Evolutionary conservation across 2,888 invertebrate species (phyloP), one percentile per base, ranked within the genome.

Genomic region (Ommatoiulus sabulosus): DNA sequence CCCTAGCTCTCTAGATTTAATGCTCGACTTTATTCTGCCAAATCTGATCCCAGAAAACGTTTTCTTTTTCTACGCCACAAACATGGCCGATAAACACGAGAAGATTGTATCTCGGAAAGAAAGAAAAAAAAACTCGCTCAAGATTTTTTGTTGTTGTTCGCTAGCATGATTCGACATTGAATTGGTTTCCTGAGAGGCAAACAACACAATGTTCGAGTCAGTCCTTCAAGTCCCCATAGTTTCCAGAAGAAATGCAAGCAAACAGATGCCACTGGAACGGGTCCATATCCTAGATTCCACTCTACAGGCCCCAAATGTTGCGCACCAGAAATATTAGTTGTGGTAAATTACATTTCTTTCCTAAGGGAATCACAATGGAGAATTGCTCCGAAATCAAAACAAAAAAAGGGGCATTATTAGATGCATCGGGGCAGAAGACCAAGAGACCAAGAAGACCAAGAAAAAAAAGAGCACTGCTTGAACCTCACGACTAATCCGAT

Each of bases 361-460:
- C 46, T 46, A 0, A n/a, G 85, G 85, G 85, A 85, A 85, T 85
- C 44, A 17, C 44, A 44, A 44, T 46, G 46, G 46, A 85, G 85
- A 85, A 85, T 72, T 72, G 72, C 72, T 20, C 7, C 6, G n/a
- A 72, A 72, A 72, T 85, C 85, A 85, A 85, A 85, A 85, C 46
- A 85, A 85, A 85, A 85, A 85, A 85, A n/a, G n/a, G 44, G 85
- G 85, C 15, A 85, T 85, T 85, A 85, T 85, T 85, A 85, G 44
- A 85, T 85, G 85, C 85, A 85, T 44, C 85, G 44, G 46, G 44
- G 85, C 85, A 85, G 85, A 85, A 85, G 44, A 85, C 85, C 72
- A 24, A 72, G 72, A 72, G 20, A 10, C n/a, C n/a, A n/a, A n/a
- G n/a, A n/a, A n/a, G n/a, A n/a, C n/a, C 72, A 72, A 10, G 24